A percentile compares a stretch with the other conserved stretches of the same genome.
These are phyloP conservation scores for Delphinapterus leucas DNA, from an alignment of 2,113 vertebrate species.

Conservation along the genomic window DNA sequence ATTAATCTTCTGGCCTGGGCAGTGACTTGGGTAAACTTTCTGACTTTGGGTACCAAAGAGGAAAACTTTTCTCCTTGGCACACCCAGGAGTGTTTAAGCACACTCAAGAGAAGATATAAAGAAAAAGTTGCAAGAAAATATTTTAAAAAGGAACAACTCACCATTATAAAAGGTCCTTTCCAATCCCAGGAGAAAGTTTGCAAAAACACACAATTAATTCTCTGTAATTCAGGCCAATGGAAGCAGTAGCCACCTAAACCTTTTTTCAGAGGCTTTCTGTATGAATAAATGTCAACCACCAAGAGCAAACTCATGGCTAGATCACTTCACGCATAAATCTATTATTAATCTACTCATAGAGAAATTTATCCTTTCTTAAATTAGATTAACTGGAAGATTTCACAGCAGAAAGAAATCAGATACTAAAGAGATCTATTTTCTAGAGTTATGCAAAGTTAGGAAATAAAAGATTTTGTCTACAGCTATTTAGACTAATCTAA, in stretches of 20 bases:
- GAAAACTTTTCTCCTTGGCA: background rate
- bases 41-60: background rate
- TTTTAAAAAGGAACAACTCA: background rate
- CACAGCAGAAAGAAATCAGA: background rate
- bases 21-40: background rate
- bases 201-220: background rate
- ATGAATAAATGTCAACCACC: constrained; percentile 10
- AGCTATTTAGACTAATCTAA: background rate
- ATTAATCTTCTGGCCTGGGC: background rate
- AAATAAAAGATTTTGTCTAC: background rate
- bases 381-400: background rate
- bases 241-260: background rate
- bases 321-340: background rate
- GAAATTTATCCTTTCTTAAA: background rate
- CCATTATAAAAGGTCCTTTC: background rate
- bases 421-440: background rate
- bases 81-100: background rate
- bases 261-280: background rate
- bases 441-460: background rate
- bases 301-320: background rate
- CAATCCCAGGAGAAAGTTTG: background rate
- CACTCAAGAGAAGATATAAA: background rate
- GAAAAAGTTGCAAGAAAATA: background rate
- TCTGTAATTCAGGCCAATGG: background rate
- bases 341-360: background rate